Percentiles rank a stretch among this genome's conserved stretches.
phyloP scores from a whole-genome alignment of 1,140 invertebrate species.

The Calycopis cecrops region DNA sequence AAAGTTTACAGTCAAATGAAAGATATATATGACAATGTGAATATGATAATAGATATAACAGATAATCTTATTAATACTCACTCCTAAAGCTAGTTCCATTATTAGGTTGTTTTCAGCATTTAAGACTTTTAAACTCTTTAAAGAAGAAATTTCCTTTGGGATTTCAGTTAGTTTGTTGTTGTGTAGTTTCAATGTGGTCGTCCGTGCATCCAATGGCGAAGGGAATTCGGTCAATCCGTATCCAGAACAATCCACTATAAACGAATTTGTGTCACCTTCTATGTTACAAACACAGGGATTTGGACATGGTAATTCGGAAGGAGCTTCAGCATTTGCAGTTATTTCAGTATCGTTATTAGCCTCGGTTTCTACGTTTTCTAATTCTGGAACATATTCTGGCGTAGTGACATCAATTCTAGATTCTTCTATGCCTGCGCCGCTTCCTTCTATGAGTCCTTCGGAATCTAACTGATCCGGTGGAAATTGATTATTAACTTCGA shows the following conservation, averaged over 20 bases:
- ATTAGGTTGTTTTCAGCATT: slow-evolving; percentile 74
- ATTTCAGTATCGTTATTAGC: slow-evolving; percentile 15
- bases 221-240: slow-evolving; percentile 55
- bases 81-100: slow-evolving; percentile 49
- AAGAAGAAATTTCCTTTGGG: slow-evolving; percentile 66
- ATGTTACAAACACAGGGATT: slow-evolving; percentile 50
- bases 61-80: slow-evolving; percentile 40
- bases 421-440: slow-evolving; percentile 41
- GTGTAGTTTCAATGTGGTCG: slow-evolving; percentile 63
- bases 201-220: slow-evolving; percentile 42
- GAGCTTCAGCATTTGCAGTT: slow-evolving; percentile 20
- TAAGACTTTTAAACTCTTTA: slow-evolving; percentile 64
- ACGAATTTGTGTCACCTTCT: slow-evolving; percentile 44
- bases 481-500: slow-evolving; percentile 54
- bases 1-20: too few species aligned
- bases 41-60: slow-evolving; percentile 15
- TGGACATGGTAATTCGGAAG: slow-evolving; percentile 37
- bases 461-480: slow-evolving; percentile 45
- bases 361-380: slow-evolving; percentile 39
- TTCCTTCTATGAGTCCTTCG: slow-evolving; percentile 46
- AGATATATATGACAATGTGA: background rate
- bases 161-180: slow-evolving; percentile 73
- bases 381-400: slow-evolving; percentile 24
- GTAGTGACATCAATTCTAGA: slow-evolving; percentile 32
- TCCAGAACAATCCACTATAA: slow-evolving; percentile 55